Conservation (phyloP, 2,797 vertebrate genomes). For the Alosa sapidissima region DNA sequence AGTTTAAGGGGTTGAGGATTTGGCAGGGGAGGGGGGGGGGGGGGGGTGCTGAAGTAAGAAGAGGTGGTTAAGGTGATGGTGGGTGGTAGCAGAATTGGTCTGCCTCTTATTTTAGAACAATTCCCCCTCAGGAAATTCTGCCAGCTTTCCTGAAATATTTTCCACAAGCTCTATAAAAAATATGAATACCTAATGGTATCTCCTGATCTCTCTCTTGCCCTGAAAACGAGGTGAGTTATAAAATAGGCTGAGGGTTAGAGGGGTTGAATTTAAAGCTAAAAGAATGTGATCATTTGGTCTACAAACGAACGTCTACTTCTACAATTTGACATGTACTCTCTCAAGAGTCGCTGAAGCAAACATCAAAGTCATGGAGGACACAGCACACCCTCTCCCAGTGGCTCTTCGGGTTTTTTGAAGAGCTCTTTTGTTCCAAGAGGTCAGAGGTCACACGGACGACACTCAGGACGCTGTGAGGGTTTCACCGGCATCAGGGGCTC, state of each 20-base stretch:
- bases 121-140: constrained; percentile 68
- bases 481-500: not conserved
- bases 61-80: not conserved
- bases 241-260: no score
- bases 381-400: not conserved
- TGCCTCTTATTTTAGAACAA: constrained; percentile 73
- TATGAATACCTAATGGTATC: constrained; percentile 54
- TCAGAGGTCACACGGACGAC: not conserved
- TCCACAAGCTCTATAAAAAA: constrained; percentile 68
- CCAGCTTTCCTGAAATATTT: constrained; percentile 73
- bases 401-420: not conserved
- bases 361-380: not conserved
- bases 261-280: not conserved
- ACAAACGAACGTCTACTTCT: not conserved
- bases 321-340: not conserved
- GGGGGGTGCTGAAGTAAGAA: not conserved
- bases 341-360: not conserved
- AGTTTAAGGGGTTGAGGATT: constrained; percentile 57
- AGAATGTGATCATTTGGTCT: constrained; percentile 1
- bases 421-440: not conserved
- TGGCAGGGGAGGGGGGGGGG: not conserved
- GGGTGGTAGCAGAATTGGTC: constrained; percentile 16
- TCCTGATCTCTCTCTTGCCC: constrained; percentile 34
- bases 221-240: constrained; percentile 27
- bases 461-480: not conserved